Base-by-base conservation (phyloP, 2,797 vertebrate genomes). In the Acanthopagrus latus region DNA sequence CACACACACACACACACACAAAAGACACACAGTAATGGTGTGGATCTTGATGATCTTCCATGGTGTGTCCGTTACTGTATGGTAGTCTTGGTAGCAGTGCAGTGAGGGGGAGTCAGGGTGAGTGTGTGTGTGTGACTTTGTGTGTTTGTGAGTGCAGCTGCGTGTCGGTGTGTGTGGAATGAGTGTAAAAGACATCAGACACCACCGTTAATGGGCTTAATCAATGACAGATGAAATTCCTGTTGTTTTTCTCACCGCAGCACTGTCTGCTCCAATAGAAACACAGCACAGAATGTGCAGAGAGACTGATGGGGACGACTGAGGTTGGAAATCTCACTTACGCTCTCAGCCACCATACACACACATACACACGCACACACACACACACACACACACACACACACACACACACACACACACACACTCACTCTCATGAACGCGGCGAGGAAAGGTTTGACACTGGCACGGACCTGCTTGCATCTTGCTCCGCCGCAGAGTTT, bases 181-280 rank as follows among this genome's bases (percentile, higher is more conserved):
- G 87, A 92, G 89, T 89, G 89, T 92, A 92, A 93, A 93, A 92
- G 91, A 92, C 93, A 94, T 93, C 91, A 94, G 92, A 94, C 93
- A 94, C 92, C 93, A 84, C 87, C 86, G 86, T 95, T 94, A 94
- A 94, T 94, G 90, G 92, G 86, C 92, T 94, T 93, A 94, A 95
- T 93, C 92, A 93, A 91, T 94, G 93, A 88, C 92, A 94, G 94
- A 95, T 94, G 94, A 95, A 92, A 93, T 93, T 92, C 88, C 79
- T 92, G 91, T 92, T 93, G 91, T 94, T 94, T 94, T 94, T 91
- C 91, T 93, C 92, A 94, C 92, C 88, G 66, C 89, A 92, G 84
- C 86, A 88, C 82, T 84, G 88, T 88, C 91, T 91, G 89, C 88
- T 93, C 93, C 94, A 94, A 93, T 92, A 91, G 92, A 89, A 94